Evolutionary conservation across 2,113 vertebrate genomes (phyloP).

Genomic region (Leptobrachium ailaonicum): DNA sequence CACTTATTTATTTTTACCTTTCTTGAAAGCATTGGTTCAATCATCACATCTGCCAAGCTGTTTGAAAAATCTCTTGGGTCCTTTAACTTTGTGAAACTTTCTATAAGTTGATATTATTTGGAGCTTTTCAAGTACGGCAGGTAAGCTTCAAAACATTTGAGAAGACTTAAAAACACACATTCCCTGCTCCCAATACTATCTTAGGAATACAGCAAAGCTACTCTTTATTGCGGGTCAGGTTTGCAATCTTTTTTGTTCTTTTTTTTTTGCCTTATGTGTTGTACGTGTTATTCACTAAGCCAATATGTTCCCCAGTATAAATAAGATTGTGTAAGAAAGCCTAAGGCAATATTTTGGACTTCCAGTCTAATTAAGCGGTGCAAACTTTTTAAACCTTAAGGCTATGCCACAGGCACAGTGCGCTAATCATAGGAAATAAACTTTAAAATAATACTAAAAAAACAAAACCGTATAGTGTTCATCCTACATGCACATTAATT

Average conservation of each 20-base stretch:
- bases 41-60: too few species aligned
- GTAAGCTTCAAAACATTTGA: too few species aligned
- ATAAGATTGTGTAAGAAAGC: slow-evolving; percentile 16
- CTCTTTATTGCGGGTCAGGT: background rate
- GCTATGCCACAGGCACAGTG: background rate
- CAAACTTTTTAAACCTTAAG: background rate
- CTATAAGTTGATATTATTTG: too few species aligned
- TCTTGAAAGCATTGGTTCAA: too few species aligned
- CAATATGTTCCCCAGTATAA: background rate
- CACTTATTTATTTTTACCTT: too few species aligned
- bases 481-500: too few species aligned
- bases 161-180: too few species aligned
- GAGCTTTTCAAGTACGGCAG: too few species aligned
- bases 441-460: too few species aligned
- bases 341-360: slow-evolving; percentile 39
- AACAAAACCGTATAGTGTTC: background rate
- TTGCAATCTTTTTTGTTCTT: background rate
- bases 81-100: too few species aligned
- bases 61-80: too few species aligned
- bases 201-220: background rate
- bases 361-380: background rate
- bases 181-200: background rate
- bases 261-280: background rate
- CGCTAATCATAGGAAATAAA: background rate
- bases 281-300: background rate